phyloP scores from a whole-genome alignment of 2,113 vertebrate genomes.

The Boulengeromyrus knoepffleri region DNA sequence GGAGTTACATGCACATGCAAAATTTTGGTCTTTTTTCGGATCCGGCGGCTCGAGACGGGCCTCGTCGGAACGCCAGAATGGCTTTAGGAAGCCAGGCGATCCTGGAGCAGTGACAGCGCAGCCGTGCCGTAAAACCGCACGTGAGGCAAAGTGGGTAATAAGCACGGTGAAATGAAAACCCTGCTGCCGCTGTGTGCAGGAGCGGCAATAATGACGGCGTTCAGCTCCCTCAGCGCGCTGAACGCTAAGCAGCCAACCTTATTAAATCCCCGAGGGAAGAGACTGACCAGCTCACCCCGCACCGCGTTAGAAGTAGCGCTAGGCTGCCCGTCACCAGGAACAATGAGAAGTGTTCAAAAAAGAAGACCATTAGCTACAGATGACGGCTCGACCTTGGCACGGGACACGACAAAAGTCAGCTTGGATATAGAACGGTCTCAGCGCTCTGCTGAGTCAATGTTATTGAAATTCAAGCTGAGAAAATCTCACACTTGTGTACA shows the following conservation, averaged over 20 bases:
- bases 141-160: background rate
- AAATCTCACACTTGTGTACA: background rate
- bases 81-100: background rate
- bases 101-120: background rate
- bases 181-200: background rate
- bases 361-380: background rate
- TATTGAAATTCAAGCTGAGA: background rate
- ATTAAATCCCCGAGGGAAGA: background rate
- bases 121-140: background rate
- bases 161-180: background rate
- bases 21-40: background rate
- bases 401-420: background rate
- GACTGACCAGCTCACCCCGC: background rate
- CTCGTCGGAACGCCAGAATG: too few relatives aligned
- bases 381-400: conserved; percentile 1
- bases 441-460: background rate
- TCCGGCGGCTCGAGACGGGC: background rate
- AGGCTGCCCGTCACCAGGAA: background rate
- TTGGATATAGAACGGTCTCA: background rate
- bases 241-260: background rate
- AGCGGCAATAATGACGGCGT: background rate
- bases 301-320: background rate
- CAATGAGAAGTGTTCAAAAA: background rate
- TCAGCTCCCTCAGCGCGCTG: background rate
- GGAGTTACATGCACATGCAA: background rate